Evolutionary conservation across 2,888 invertebrate genomes (phyloP).

Genomic region (Ectemnius continuus): DNA sequence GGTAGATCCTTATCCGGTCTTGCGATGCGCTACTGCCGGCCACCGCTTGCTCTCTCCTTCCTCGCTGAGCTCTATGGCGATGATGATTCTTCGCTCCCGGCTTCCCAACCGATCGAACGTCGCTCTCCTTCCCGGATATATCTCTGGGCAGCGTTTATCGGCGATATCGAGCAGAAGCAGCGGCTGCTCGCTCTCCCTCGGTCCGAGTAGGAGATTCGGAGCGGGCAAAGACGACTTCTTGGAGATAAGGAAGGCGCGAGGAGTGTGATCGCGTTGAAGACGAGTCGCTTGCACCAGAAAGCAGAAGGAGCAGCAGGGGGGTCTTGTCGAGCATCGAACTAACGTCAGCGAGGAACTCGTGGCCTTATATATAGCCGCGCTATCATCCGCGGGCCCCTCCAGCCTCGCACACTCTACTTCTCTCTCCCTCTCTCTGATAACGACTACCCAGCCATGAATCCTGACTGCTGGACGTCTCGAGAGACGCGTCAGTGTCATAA

Average conservation of each 20-base stretch:
- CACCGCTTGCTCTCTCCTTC: too few species aligned
- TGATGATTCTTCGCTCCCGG: constrained; percentile 9
- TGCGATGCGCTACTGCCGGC: too few species aligned
- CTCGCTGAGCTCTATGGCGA: too few species aligned
- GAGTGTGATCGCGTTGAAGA: neutral
- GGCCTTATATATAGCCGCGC: constrained; percentile 64
- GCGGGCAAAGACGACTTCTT: neutral
- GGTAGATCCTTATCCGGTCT: neutral
- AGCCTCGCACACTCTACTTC: constrained; percentile 27
- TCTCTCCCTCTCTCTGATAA: constrained; percentile 45
- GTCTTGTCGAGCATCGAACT: constrained; percentile 53
- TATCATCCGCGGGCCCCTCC: constrained; percentile 58
- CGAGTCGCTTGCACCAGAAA: constrained; percentile 4
- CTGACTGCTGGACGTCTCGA: constrained; percentile 22
- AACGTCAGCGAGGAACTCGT: constrained; percentile 43
- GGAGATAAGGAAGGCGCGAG: neutral
- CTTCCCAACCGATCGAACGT: neutral
- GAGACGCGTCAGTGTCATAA: constrained; percentile 14
- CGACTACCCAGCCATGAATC: constrained; percentile 34
- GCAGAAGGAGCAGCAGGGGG: too few species aligned
- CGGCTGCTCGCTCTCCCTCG: neutral
- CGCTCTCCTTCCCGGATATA: neutral
- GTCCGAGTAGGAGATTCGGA: neutral
- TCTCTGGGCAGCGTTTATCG: constrained; percentile 24
- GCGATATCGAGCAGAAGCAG: neutral